Conservation (phyloP, 1,140 invertebrate genomes). For the Drosophila chauvacae region DNA sequence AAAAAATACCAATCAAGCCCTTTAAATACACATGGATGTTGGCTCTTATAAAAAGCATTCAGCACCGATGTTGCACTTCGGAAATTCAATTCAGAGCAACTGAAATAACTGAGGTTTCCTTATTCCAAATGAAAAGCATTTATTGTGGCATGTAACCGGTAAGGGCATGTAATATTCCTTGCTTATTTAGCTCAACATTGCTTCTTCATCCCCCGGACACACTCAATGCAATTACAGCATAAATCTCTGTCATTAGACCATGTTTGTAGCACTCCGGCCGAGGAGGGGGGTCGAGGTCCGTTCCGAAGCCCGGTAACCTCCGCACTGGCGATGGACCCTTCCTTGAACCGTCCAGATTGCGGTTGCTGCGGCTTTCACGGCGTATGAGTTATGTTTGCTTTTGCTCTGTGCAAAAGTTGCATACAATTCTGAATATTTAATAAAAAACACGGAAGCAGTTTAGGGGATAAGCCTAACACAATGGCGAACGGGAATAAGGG, state of each 20-base stretch:
- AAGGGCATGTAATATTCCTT: slow-evolving; percentile 37
- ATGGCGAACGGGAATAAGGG: slow-evolving; percentile 13
- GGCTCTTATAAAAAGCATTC: too few species aligned
- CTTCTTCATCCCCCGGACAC: slow-evolving; percentile 16
- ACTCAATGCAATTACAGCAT: slow-evolving; percentile 80
- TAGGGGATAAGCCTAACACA: slow-evolving; percentile 39
- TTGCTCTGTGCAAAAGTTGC: slow-evolving; percentile 32
- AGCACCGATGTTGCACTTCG: neutral
- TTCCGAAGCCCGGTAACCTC: neutral
- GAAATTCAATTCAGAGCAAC: neutral
- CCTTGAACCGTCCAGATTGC: slow-evolving; percentile 22
- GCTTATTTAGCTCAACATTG: neutral
- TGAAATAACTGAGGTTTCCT: neutral
- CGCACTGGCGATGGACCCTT: neutral
- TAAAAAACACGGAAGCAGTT: slow-evolving; percentile 54
- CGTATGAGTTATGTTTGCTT: slow-evolving; percentile 68
- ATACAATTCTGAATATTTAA: slow-evolving; percentile 53
- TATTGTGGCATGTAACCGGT: neutral
- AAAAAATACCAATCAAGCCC: neutral
- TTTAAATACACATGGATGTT: too few species aligned
- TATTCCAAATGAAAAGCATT: slow-evolving; percentile 2
- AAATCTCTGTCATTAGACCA: slow-evolving; percentile 82
- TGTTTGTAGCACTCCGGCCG: slow-evolving; percentile 54
- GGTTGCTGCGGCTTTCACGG: slow-evolving; percentile 53
- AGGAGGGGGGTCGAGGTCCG: slow-evolving; percentile 40